Evolutionary conservation across 2,888 invertebrate species (phyloP), one percentile per base, ranked within the genome.

Genomic region (Ariolimax columbianus): DNA sequence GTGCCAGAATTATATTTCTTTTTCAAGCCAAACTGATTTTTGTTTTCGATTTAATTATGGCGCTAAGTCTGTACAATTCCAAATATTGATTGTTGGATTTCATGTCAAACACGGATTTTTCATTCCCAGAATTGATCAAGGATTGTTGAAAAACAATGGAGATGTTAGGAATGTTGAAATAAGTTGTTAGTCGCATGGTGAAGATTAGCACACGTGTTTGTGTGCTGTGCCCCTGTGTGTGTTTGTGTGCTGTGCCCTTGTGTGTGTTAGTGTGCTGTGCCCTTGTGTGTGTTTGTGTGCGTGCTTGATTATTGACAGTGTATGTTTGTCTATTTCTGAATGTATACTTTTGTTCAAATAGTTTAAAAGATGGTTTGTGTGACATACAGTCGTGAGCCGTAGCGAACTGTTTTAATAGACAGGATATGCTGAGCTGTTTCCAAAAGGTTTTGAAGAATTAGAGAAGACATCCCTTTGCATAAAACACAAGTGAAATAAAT

Each of bases 81-180:
- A 63, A n/a, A 63, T 68, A 68, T 68, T 68, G 68, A 68, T 68
- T 68, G 66, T 66, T 66, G 26, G 2, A 36, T 68, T 66, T 30
- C 66, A 30, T 66, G 30, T 66, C 4, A 66, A 66, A 66, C 30
- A 55, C 23, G 55, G 23, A 55, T 55, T 55, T 55, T 55, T 55
- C 55, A 55, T 66, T 68, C 17, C 36, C 7, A 36, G 3, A 36
- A 68, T 33, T 68, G 68, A 36, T 36, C 36, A 7, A 0, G 33
- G 3, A 9, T 68, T 33, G 33, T 33, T 6, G 4, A 4, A 19
- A 2, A 33, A 68, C 36, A 36, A 68, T 11, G 3, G n/a, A 63
- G 1, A n/a, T 14, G 17, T 26, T n/a, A n/a, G 4, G 19, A 55
- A 55, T 19, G 55, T 55, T 11, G 55, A 55, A 55, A 3, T 3